Evolutionary conservation across 2,113 vertebrate species (phyloP), one percentile per base, ranked within the genome.

Genomic region (Pteropus alecto): DNA sequence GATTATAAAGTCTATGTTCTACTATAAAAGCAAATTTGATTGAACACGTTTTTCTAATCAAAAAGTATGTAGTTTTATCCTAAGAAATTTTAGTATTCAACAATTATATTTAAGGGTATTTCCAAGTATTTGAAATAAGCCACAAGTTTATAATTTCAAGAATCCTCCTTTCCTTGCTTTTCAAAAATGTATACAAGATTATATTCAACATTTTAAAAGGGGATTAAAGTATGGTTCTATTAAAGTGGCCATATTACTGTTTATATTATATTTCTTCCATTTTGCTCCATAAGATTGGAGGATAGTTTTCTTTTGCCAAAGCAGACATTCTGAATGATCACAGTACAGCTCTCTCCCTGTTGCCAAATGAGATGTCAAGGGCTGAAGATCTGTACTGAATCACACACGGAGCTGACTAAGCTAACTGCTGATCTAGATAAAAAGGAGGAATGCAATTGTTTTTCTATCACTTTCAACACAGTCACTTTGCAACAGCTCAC

Each of bases 221-320:
- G 28, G 13, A 51, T 18, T 87, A 30, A 33, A 89, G 35, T 85
- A 78, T 95, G 21, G 26, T 71, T 87, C 82, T 70, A 84, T 84
- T 86, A 70, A 92, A 58, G n/a, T 89, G 12, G 19, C 35, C 14
- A 26, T 46, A 83, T 90, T 54, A 63, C 38, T 90, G 82, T 90
- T 94, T 81, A 84, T 81, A 68, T 54, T 74, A 33, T 67, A 38
- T 83, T 74, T 93, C 10, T 94, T 70, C 33, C 38, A 68, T 89
- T 89, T 90, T 76, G 46, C 28, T 87, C 12, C 11, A 26, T 71
- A 94, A 56, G 93, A 81, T 15, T 91, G 67, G 93, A 91, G 51
- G 67, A 51, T 92, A 51, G 76, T 94, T 79, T 96, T 91, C 60
- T 91, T 92, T 93, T 86, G 43, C 30, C 58, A 90, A 93, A 94